Percentiles rank a stretch among this genome's conserved stretches.
Evolutionary conservation across 2,113 vertebrate genomes (phyloP).

Genomic region (Sciurus niger): DNA sequence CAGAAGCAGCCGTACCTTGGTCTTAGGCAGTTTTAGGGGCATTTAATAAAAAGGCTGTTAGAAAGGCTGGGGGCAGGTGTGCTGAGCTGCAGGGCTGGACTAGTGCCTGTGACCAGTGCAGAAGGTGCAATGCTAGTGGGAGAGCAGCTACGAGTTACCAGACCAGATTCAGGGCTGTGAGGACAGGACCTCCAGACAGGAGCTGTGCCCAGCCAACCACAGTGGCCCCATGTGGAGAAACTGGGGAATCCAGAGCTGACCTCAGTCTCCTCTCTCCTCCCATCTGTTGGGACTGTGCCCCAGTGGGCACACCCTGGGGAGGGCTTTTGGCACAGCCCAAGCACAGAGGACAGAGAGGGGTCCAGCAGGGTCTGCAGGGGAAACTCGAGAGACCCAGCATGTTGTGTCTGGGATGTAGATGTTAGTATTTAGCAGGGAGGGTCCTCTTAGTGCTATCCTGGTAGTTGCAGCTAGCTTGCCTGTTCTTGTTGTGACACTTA

Average conservation of each 20-base stretch:
- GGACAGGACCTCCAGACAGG: not conserved
- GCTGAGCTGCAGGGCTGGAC: not conserved
- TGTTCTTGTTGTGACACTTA: not conserved
- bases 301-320: not conserved
- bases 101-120: not conserved
- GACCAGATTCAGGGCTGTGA: not conserved
- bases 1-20: not conserved
- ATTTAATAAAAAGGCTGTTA: not conserved
- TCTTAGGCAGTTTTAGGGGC: not conserved
- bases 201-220: not conserved
- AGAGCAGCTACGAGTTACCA: not conserved
- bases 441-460: not conserved
- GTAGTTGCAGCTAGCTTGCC: fast-evolving
- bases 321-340: too few relatives aligned
- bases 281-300: not conserved
- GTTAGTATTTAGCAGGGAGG: fast-evolving
- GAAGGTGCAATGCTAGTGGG: not conserved
- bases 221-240: not conserved
- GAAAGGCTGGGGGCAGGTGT: not conserved
- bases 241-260: fast-evolving
- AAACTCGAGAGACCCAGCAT: fast-evolving
- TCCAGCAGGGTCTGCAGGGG: not conserved
- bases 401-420: fast-evolving
- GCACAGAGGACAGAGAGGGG: fast-evolving
- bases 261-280: not conserved